phyloP scores from a whole-genome alignment of 2,113 vertebrate species.

The Potamarius usumacintae region DNA sequence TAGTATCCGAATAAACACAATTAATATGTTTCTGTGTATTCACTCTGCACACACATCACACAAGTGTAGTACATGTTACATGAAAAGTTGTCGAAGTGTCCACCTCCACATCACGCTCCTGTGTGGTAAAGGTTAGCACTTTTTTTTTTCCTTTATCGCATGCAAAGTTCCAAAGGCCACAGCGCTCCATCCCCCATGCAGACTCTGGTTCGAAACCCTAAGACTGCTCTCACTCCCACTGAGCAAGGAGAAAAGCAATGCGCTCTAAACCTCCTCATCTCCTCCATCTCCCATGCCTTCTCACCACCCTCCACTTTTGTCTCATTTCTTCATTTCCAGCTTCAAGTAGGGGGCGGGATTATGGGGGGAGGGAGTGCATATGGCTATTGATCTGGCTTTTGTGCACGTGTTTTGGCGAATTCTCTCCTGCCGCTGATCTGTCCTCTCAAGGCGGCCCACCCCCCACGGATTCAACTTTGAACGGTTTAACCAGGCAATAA shows the following conservation, averaged over 20 bases:
- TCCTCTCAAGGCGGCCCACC: constrained; percentile 36
- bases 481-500: constrained; percentile 69
- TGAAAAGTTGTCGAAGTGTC: constrained; percentile 32
- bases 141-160: not conserved
- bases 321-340: constrained; percentile 29
- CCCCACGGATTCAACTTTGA: constrained; percentile 50
- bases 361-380: constrained; percentile 11
- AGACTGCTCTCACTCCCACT: constrained; percentile 30
- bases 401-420: constrained; percentile 38
- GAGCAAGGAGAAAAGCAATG: constrained; percentile 41
- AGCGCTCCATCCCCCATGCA: constrained; percentile 19
- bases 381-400: constrained; percentile 52
- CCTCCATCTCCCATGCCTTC: constrained; percentile 4
- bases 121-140: constrained; percentile 51
- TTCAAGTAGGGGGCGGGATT: constrained; percentile 6
- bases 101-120: constrained; percentile 32
- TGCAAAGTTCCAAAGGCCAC: constrained; percentile 44
- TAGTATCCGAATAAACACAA: not conserved
- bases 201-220: constrained; percentile 13
- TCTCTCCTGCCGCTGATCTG: constrained; percentile 13
- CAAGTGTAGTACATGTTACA: not conserved
- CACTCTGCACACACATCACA: not conserved
- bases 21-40: not conserved
- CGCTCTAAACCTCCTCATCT: not conserved
- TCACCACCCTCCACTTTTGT: constrained; percentile 37